Evolutionary conservation across 2,113 vertebrate species (phyloP), one percentile per base, ranked within the genome.

Genomic region (Oreochromis aureus): DNA sequence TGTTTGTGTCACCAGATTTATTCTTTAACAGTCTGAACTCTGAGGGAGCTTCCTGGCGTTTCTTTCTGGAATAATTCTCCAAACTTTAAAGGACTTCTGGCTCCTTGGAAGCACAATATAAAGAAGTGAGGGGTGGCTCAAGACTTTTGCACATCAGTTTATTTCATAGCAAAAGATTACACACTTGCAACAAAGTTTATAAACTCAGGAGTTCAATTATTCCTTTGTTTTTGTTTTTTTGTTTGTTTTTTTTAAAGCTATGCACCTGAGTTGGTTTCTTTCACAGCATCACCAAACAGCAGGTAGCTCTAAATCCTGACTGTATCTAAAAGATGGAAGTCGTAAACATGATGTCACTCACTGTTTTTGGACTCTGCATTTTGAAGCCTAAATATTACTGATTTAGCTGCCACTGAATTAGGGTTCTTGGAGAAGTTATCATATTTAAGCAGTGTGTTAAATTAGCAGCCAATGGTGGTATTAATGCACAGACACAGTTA

Each of bases 301-400:
- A 71, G 36, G 36, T 24, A 44, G 66, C 39, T 24, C 39, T 3
- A 4, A 71, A 27, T 44, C 66, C 39, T 46, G 63, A 69, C 63
- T 41, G 63, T 69, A 41, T 69, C 19, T 36, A 41, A 69, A 69
- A 41, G 63, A 22, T 69, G 63, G 63, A 41, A 69, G 11, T 0
- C 10, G 0, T 39, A 66, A 22, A 19, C 63, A 69, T 22, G 36
- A 4, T 22, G 63, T 41, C 63, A 22, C 63, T 1, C 36, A 0
- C 36, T 69, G 63, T 39, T 69, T 69, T 22, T 69, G 63, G 3
- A 69, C 19, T 41, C 36, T 69, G 63, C 36, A 41, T 41, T 41
- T 41, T 9, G 36, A 69, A 22, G 63, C 63, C 63, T 69, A 39
- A 41, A 69, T 5, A 41, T 69, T 69, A 69, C 36, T 41, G 19